A percentile compares a stretch with the other conserved stretches of the same genome.
These are phyloP conservation scores for Saxidomus purpurata DNA, from an alignment of 1,140 invertebrate genomes.

Conservation along the genomic window DNA sequence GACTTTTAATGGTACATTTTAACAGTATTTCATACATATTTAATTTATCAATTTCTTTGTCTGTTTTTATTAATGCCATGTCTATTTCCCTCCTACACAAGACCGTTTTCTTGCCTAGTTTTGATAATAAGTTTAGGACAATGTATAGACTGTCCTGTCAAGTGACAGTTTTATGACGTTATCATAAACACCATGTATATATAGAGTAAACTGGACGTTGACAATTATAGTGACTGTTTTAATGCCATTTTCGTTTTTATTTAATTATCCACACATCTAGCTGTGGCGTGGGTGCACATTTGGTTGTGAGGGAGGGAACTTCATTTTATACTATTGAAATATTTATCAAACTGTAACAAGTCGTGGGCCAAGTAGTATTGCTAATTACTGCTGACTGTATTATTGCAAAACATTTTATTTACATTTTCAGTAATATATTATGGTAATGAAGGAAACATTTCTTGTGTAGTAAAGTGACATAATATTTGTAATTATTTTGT, in stretches of 20 bases:
- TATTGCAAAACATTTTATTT: neutral
- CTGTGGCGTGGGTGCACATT: neutral
- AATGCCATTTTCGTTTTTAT: neutral
- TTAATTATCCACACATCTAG: neutral
- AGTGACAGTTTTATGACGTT: neutral
- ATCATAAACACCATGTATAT: neutral
- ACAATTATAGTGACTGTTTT: conserved; percentile 17
- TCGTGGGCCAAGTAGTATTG: neutral
- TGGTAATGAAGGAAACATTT: neutral
- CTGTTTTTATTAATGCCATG: no score
- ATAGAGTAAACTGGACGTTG: neutral
- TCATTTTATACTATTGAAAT: no score
- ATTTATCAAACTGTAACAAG: no score
- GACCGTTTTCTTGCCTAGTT: no score
- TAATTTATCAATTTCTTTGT: no score
- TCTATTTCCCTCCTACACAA: neutral
- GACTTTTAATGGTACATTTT: no score
- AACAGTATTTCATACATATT: no score
- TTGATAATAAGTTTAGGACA: neutral
- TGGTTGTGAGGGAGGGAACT: neutral
- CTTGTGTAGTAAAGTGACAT: no score
- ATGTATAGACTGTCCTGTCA: neutral
- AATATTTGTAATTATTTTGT: no score
- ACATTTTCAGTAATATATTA: conserved; percentile 5
- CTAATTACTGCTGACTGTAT: neutral